Base-by-base conservation (phyloP, 1,140 invertebrate species). In the Papilio helenus region DNA sequence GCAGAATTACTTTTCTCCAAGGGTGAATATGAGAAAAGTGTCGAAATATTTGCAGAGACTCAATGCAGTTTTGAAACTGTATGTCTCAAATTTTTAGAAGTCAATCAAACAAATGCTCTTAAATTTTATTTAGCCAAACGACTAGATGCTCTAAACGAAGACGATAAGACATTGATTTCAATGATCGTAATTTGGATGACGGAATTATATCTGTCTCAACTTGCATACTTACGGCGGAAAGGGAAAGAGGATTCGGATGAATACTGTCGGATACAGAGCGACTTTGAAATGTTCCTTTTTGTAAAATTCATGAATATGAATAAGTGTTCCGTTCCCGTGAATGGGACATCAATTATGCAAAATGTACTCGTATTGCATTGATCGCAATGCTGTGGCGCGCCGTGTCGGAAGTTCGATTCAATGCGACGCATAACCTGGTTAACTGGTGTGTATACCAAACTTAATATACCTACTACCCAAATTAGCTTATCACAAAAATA, bases 61-160 rank as follows among this genome's bases (percentile, higher is more conserved):
- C 96, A 98, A 85, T 97, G 97, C n/a, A 98, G 98, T 16, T 99
- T 99, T 93, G 99, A 99, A 95, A 98, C 98, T 89, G 96, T 99
- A 29, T 98, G 98, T 51, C 95, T 99, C 0, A 99, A 99, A 92
- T 99, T 99, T 93, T 95, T 99, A 72, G 96, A 98, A 93, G 95
- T 97, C 7, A 95, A 97, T 76, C 95, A 99, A 89, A 97, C 98
- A 79, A 96, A 97, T 87, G 97, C 98, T 1, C 94, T 99, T 42
- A 98, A 98, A 93, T 96, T 97, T 20, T 99, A 98, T 90, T 93
- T 99, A 10, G 95, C 96, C 51, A 97, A 97, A 88, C 96, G 97
- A 87, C 86, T 96, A 16, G 93, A 95, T 16, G 92, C 92, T 16
- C 85, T 96, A 49, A 93, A 94, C 42, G 91, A 94, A 1, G 96